These are phyloP conservation scores for Habropoda laboriosa DNA, from an alignment of 1,140 invertebrate species.

Conservation along the genomic window DNA sequence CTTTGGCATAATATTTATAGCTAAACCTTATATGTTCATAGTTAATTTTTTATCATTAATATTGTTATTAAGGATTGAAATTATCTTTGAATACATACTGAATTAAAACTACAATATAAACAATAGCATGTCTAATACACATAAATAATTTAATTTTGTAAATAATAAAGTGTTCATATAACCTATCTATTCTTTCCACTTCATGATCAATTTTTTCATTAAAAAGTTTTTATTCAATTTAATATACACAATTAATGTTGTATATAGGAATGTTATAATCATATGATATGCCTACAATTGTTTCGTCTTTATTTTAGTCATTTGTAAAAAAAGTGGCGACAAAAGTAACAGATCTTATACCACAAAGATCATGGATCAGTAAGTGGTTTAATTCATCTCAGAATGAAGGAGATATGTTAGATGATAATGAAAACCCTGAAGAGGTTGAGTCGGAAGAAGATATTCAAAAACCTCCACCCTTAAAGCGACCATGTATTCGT, in stretches of 20 bases:
- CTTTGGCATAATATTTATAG: slow-evolving; percentile 9
- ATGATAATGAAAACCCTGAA: slow-evolving; percentile 63
- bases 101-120: not conserved
- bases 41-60: not conserved
- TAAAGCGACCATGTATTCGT: slow-evolving; percentile 77
- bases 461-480: slow-evolving; percentile 69
- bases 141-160: not conserved
- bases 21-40: not conserved
- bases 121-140: not conserved
- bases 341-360: slow-evolving; percentile 79
- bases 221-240: not conserved
- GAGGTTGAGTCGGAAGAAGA: slow-evolving; percentile 69
- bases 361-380: slow-evolving; percentile 78
- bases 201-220: not conserved
- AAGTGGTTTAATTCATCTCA: slow-evolving; percentile 79
- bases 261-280: not conserved
- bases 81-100: not conserved
- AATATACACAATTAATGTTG: not conserved
- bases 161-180: not conserved
- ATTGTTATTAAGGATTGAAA: slow-evolving; percentile 7
- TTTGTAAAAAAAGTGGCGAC: slow-evolving; percentile 80
- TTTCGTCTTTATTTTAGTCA: slow-evolving; percentile 71
- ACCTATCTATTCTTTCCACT: not conserved
- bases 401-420: slow-evolving; percentile 63
- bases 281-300: not conserved